Evolutionary conservation across 2,888 invertebrate species (phyloP), one percentile per base, ranked within the genome.

Genomic region (Aporophyla nigra): DNA sequence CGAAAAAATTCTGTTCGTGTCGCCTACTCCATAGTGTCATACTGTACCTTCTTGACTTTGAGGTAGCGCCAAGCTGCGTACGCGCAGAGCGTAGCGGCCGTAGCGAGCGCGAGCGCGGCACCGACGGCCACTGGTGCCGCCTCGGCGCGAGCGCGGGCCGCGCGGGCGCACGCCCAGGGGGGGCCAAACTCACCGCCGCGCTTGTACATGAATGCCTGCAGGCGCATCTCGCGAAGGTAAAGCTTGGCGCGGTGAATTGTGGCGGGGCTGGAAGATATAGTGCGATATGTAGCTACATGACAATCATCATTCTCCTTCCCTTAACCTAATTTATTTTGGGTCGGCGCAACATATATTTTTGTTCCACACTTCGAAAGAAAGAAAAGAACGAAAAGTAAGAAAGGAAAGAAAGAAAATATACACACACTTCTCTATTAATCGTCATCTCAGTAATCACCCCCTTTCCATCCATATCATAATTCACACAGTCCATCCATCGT

Each of bases 161-260:
- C 92, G 65, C 95, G 94, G 0, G 95, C 97, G 90, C 98, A 98
- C 81, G 97, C 97, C 95, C 98, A 98, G 1, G 98, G 97, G 0
- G 97, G 97, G 0, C 98, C 98, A 91, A 98, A 97, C 81, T 97
- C 97, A 0, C 97, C 97, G 61, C 98, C 98, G 63, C 98, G 98
- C 92, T 98, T 98, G 95, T 98, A 98, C 97, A 99, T 99, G 94
- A 99, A 99, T 43, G 99, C 98, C 91, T 99, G 99, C 76, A 99
- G 97, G 78, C 98, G 97, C 95, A 98, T 96, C 84, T 98, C 97
- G 43, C 98, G 97, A 21, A 98, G 95, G 87, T 97, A 97, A 0
- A 98, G 94, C 62, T 97, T 97, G 0, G 98, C 98, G 74, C 97
- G 97, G 87, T 97, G 97, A 1, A 92, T 93, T 14, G 93, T 91